Evolutionary conservation across 2,113 vertebrate species (phyloP), one percentile per base, ranked within the genome.

Genomic region (Saccopteryx bilineata): DNA sequence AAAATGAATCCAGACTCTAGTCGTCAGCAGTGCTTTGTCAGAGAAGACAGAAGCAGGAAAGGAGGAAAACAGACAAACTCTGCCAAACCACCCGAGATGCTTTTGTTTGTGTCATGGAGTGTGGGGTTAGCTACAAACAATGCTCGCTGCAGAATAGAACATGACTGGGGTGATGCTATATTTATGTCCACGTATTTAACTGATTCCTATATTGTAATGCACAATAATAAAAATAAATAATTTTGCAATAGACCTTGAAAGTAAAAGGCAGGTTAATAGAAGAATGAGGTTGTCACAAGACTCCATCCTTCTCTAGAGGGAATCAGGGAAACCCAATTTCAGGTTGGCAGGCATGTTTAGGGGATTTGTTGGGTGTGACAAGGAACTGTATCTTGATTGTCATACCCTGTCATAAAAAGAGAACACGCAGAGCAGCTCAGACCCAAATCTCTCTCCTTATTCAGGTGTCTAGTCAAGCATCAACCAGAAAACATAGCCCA

Each of bases 1-100:
- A 88, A 96, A 92, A 90, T 54, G 75, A 95, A 96, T 61, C 56
- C 72, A 78, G 68, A 52, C 60, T 72, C 84, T 50, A 66, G 76
- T 60, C 85, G 28, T 94, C 61, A 39, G 52, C 83, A 96, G 9
- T 50, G 23, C 2, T 61, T 14, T 19, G 50, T 91, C 75, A 84
- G 14, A 24, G 24, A 91, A 91, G 81, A 89, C 2, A 17, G 68
- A 87, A 61, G 71, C 48, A 91, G 79, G 31, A 6, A 50, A 46
- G 18, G 3, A 48, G 61, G 21, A 80, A 61, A 15, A 24, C 17
- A 48, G 52, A 23, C 85, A 86, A 50, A 10, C 14, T 56, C 12
- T 46, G 11, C 26, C 61, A 72, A 54, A 10, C 15, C 31, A 5
- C 33, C 11, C 0, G 5, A 1, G 21, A 46, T 15, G 18, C 10